phyloP scores from a whole-genome alignment of 2,888 invertebrate species.

The Phania funesta region DNA sequence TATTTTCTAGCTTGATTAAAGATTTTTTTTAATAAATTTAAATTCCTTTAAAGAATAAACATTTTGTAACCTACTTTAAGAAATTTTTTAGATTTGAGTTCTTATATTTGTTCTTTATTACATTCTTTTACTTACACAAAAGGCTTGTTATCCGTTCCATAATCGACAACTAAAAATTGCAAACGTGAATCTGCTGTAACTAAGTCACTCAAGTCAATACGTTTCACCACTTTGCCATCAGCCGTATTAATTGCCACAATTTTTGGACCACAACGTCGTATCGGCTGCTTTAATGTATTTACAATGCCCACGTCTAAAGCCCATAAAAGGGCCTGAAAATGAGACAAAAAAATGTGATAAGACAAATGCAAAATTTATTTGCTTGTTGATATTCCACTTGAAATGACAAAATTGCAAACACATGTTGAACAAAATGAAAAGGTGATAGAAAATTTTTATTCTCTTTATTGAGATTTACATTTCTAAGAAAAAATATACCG shows the following conservation, averaged over 20 bases:
- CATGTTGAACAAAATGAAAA: background rate
- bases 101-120: background rate
- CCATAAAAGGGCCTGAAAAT: slow-evolving; percentile 82
- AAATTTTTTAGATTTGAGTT: too few relatives aligned
- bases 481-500: too few relatives aligned
- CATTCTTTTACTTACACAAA: slow-evolving; percentile 77
- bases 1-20: too few relatives aligned
- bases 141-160: slow-evolving; percentile 81
- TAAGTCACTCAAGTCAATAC: slow-evolving; percentile 82
- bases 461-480: background rate
- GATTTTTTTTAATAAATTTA: too few relatives aligned
- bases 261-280: slow-evolving; percentile 83
- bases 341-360: slow-evolving; percentile 6
- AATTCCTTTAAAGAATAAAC: too few relatives aligned
- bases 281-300: slow-evolving; percentile 83
- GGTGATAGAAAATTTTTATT: background rate
- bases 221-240: slow-evolving; percentile 83
- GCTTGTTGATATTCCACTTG: background rate
- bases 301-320: slow-evolving; percentile 83
- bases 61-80: too few relatives aligned
- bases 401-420: slow-evolving; percentile 1
- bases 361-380: slow-evolving; percentile 10
- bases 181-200: slow-evolving; percentile 82
- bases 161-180: slow-evolving; percentile 84
- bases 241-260: slow-evolving; percentile 83